Base-by-base conservation (phyloP, 2,888 invertebrate genomes). In the Hylaea fasciaria region DNA sequence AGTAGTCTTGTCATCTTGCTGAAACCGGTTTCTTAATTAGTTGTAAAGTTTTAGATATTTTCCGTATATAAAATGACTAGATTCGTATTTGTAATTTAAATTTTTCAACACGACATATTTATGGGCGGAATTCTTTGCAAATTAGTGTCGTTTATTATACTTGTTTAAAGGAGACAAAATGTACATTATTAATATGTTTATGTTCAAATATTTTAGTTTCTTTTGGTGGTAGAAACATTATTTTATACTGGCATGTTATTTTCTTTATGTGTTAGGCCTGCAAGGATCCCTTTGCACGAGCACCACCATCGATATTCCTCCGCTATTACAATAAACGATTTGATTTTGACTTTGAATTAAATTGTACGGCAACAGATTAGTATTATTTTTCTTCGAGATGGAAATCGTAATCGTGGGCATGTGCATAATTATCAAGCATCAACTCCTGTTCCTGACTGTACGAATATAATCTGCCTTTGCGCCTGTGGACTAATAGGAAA, bases 401-500 rank as follows among this genome's bases (percentile, higher is more conserved):
- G n/a, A n/a, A n/a, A n/a, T n/a, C n/a, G n/a, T n/a, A n/a, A n/a
- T n/a, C n/a, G n/a, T n/a, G n/a, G n/a, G n/a, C n/a, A n/a, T n/a
- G n/a, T n/a, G n/a, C n/a, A n/a, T n/a, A n/a, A n/a, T n/a, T n/a
- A n/a, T n/a, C n/a, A n/a, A n/a, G n/a, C n/a, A n/a, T n/a, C n/a
- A n/a, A n/a, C n/a, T n/a, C n/a, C n/a, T n/a, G n/a, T n/a, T n/a
- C n/a, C n/a, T n/a, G n/a, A n/a, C n/a, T n/a, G n/a, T 28, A 28
- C 35, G 10, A 5, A 2, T 35, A 10, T 35, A 35, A 5, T 10
- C 17, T 48, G 17, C n/a, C n/a, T n/a, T 44, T 43, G 43, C 44
- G 45, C 43, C 29, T 29, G 5, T 40, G 44, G 39, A 45, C 16
- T 14, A 45, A 32, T 66, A 69, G 64, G 65, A 74, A 70, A 57